A percentile compares a stretch with the other conserved stretches of the same genome.
Evolutionary conservation across 2,113 vertebrate species (phyloP).

Genomic region (Zingel zingel): DNA sequence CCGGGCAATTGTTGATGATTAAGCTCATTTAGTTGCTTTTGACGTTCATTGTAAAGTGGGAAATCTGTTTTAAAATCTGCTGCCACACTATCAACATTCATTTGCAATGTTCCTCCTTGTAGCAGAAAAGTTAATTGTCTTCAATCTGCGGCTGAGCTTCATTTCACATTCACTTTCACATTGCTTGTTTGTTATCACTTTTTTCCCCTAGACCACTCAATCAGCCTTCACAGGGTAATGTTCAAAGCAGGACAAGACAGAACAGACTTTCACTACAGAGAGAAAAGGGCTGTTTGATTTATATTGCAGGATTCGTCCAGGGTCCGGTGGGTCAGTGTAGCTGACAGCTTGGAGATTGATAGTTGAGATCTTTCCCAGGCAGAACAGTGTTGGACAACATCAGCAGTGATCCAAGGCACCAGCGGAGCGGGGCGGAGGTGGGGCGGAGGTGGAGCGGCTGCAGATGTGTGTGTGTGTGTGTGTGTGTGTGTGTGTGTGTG

Average conservation of each 20-base stretch:
- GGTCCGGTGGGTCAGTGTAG: constrained; percentile 67
- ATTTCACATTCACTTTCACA: constrained; percentile 55
- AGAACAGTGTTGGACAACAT: constrained; percentile 70
- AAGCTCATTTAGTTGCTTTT: constrained; percentile 3
- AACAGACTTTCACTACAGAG: constrained; percentile 63
- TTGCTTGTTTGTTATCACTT: constrained; percentile 49
- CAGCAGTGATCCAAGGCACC: constrained; percentile 72
- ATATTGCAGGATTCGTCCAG: constrained; percentile 53
- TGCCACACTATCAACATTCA: constrained; percentile 7
- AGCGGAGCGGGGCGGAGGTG: constrained; percentile 37
- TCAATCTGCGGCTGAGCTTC: constrained; percentile 29
- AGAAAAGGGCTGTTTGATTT: constrained; percentile 70
- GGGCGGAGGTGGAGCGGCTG: constrained; percentile 41
- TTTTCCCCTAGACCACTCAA: constrained; percentile 48
- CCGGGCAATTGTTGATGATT: neutral
- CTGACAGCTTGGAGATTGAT: constrained; percentile 80
- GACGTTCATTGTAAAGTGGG: neutral
- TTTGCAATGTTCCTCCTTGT: constrained; percentile 31
- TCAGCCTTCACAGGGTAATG: constrained; percentile 63
- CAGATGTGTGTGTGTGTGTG: constrained; percentile 40
- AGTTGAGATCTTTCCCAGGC: constrained; percentile 72
- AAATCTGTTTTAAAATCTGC: constrained; percentile 14
- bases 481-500: constrained; percentile 50
- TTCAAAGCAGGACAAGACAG: constrained; percentile 72
- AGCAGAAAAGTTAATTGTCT: constrained; percentile 54